Evolutionary conservation across 35 echinoderm and acorn worm species (phyloP).

Genomic region (Apostichopus californicus): DNA sequence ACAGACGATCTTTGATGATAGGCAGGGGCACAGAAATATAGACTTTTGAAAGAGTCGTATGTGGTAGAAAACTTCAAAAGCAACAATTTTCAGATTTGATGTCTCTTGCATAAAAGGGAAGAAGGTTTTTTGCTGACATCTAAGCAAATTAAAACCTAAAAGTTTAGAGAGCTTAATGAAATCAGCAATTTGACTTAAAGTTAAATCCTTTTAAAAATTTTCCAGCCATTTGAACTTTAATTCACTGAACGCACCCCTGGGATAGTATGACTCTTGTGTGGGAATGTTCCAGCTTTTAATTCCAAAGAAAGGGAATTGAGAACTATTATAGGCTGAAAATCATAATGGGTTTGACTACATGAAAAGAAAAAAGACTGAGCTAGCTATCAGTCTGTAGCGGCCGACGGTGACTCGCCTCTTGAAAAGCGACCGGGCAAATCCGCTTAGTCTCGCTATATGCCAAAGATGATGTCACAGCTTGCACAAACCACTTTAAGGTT

Average conservation of each 20-base stretch:
- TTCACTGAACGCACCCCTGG: conserved; percentile 32
- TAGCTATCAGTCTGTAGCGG: neutral
- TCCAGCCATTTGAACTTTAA: conserved; percentile 44
- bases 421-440: neutral
- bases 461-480: conserved; percentile 25
- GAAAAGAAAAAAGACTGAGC: neutral
- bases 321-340: neutral
- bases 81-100: conserved; percentile 44
- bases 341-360: neutral
- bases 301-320: conserved; percentile 4
- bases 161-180: conserved; percentile 21
- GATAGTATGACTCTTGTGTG: conserved; percentile 27
- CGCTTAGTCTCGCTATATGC: neutral
- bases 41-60: neutral
- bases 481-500: conserved; percentile 20
- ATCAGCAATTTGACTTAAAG: conserved; percentile 37
- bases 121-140: neutral
- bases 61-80: conserved; percentile 13
- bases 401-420: too few relatives aligned
- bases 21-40: too few relatives aligned
- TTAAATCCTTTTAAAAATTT: conserved; percentile 41
- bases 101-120: neutral
- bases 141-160: neutral
- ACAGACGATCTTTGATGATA: too few relatives aligned
- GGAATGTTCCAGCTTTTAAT: conserved; percentile 36